Base-by-base conservation (phyloP, 2,797 vertebrate genomes). In the Trichosurus vulpecula region DNA sequence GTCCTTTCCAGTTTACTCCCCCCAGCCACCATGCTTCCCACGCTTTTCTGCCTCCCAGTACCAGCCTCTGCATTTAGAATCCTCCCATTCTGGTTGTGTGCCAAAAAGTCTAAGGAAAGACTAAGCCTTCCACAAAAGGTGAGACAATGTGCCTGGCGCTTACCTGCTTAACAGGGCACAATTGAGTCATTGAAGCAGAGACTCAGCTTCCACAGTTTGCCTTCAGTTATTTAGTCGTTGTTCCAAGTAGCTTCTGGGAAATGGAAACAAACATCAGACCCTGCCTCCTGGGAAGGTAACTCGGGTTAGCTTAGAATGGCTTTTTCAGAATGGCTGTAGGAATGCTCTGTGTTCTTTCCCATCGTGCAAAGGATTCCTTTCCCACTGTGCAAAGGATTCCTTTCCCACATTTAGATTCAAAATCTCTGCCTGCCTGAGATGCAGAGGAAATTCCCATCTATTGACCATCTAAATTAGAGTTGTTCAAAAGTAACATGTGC, bases 141-240 rank as follows among this genome's bases (percentile, higher is more conserved):
- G 92, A 97, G 95, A 16, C 0, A 95, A 56, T 90, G 54, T 16
- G 91, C 16, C 91, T 97, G 52, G 94, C 0, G 47, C 47, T 27
- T 51, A 97, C 95, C 74, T 56, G 52, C 0, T 95, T 52, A 12
- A 14, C 6, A 58, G 90, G 57, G 5, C 52, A 95, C 3, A 0
- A 94, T 95, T 96, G 52, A 91, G 52, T 95, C 29, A 0, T 29
- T 57, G 35, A 53, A 92, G 27, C 29, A 58, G 41, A 66, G 54
- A 31, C 74, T 94, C 16, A 92, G 55, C 74, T 92, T 94, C 30
- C 53, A 57, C 97, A 29, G 55, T 94, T 97, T 97, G 31, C 74
- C 57, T 95, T 94, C 56, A 47, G 16, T 90, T 96, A 11, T n/a
- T 54, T 74, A 61, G 30, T 30, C 96, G 74, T 96, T 93, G 30